These are phyloP conservation scores for Apus apus DNA, from an alignment of 2,113 vertebrate species.

Conservation along the genomic window DNA sequence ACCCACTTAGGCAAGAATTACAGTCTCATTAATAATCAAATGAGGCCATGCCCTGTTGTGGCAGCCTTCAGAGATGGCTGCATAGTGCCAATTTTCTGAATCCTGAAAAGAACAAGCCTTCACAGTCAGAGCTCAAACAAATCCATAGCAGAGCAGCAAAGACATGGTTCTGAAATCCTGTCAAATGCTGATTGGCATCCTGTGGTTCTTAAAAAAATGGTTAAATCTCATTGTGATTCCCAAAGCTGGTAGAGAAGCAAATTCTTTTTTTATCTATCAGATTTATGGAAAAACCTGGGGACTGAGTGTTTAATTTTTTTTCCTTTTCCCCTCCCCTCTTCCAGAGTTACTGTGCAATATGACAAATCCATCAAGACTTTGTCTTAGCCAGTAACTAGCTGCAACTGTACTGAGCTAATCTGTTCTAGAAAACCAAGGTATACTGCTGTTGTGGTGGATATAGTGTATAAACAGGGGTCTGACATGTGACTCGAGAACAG, in stretches of 20 bases:
- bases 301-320: not conserved
- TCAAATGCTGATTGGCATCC: not conserved
- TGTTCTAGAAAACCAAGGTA: not conserved
- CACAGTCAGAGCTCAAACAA: not conserved
- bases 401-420: not conserved
- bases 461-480: not conserved
- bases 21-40: not conserved
- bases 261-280: not conserved
- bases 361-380: not conserved
- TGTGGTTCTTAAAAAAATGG: not conserved
- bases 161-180: not conserved
- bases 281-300: not conserved
- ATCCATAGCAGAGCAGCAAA: not conserved
- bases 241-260: not conserved
- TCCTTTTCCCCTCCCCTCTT: accelerated
- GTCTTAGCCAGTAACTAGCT: not conserved
- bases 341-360: not conserved
- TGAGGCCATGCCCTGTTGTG: not conserved
- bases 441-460: not conserved
- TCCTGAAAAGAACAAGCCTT: not conserved
- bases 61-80: not conserved
- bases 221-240: not conserved
- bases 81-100: not conserved
- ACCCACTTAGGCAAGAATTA: not conserved
- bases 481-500: not conserved